Evolutionary conservation across 2,888 invertebrate genomes (phyloP).

Genomic region (Macrosoma leucophasiata): DNA sequence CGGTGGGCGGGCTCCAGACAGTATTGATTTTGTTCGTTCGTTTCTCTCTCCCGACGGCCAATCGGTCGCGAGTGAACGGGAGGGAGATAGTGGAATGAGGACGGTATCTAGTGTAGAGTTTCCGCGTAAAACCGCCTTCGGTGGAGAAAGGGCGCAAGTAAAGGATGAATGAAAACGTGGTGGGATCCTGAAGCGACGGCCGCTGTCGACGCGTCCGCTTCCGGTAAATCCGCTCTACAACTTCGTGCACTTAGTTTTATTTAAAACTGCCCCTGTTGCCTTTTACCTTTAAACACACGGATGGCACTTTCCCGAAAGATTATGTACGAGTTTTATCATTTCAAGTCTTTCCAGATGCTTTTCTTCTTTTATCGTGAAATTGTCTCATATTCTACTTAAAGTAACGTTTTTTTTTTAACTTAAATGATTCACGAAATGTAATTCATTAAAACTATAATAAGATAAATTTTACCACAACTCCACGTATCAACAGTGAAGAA

Average conservation of each 20-base stretch:
- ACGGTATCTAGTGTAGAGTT: conserved; percentile 63
- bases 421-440: too few species aligned
- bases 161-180: conserved; percentile 73
- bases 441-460: too few species aligned
- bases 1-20: conserved; percentile 71
- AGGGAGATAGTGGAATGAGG: conserved; percentile 48
- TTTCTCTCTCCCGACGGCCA: conserved; percentile 44
- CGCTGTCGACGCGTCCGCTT: conserved; percentile 70
- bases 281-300: conserved; percentile 19
- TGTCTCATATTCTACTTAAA: too few species aligned
- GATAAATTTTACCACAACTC: too few species aligned
- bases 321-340: too few species aligned
- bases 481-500: too few species aligned
- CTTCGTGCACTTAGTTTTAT: conserved; percentile 66
- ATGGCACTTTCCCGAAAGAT: conserved; percentile 10
- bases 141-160: conserved; percentile 54
- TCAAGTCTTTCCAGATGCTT: too few species aligned
- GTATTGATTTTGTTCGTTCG: conserved; percentile 68
- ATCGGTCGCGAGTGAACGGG: conserved; percentile 43
- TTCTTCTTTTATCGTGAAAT: too few species aligned
- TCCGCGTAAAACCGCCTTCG: conserved; percentile 56
- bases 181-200: conserved; percentile 72
- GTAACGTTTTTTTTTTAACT: too few species aligned
- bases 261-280: conserved; percentile 36
- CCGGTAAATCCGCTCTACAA: conserved; percentile 72